These are phyloP conservation scores for Megalonaias nervosa DNA, from an alignment of 1,140 invertebrate genomes.

Conservation along the genomic window DNA sequence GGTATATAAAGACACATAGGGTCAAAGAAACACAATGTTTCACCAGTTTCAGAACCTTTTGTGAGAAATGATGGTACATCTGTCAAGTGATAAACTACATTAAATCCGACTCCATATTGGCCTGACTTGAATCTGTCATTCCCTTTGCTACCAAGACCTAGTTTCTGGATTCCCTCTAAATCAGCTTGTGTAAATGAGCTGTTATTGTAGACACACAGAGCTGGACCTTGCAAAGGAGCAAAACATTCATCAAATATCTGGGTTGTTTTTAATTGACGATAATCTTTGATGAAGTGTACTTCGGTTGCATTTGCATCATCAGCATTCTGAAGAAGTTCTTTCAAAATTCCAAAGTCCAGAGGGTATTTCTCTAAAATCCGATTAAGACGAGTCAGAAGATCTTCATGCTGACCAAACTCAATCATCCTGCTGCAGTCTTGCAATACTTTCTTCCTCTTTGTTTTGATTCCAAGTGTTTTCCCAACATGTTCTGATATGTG, in stretches of 20 bases:
- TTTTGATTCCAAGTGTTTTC: conserved; percentile 1
- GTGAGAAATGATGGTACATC: conserved; percentile 23
- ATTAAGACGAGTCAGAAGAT: conserved; percentile 4
- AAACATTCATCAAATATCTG: neutral
- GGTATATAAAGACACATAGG: conserved; percentile 61
- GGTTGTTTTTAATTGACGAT: neutral
- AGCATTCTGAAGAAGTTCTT: conserved; percentile 31
- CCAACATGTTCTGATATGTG: neutral
- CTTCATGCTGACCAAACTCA: conserved; percentile 26
- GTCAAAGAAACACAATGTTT: conserved; percentile 64
- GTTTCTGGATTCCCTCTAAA: conserved; percentile 12
- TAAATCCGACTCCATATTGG: conserved; percentile 25
- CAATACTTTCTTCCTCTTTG: neutral
- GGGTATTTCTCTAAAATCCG: conserved; percentile 9
- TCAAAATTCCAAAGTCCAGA: conserved; percentile 6
- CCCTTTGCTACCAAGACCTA: conserved; percentile 19
- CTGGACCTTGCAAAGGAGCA: conserved; percentile 16
- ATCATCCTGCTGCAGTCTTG: conserved; percentile 4
- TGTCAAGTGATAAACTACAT: conserved; percentile 26
- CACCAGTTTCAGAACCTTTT: conserved; percentile 30
- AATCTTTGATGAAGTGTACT: conserved; percentile 12
- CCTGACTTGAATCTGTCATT: conserved; percentile 12
- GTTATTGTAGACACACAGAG: conserved; percentile 27
- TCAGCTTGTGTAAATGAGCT: conserved; percentile 7
- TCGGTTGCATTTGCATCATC: conserved; percentile 19